Percentiles rank a stretch among this genome's conserved stretches.
phyloP scores from a whole-genome alignment of 2,888 invertebrate species.

The Pseudococcus jackbeardsleyi region DNA sequence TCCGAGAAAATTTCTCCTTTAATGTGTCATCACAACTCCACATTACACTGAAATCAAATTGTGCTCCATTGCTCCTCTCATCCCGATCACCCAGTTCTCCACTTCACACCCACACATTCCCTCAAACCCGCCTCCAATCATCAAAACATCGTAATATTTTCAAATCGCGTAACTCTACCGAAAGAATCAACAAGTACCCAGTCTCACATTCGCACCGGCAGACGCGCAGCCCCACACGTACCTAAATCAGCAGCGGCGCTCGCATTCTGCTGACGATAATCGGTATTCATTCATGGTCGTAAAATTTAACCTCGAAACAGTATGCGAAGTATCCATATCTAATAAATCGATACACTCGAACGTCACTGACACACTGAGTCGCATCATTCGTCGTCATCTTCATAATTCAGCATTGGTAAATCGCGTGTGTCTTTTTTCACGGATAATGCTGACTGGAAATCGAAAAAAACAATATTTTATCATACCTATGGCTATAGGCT shows the following conservation, averaged over 20 bases:
- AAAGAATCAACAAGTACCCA: not conserved
- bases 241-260: not conserved
- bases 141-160: not conserved
- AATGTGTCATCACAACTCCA: no score
- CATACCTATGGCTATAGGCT: no score
- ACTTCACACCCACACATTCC: no score
- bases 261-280: not conserved
- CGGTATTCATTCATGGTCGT: slow-evolving; percentile 54
- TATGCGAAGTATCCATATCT: slow-evolving; percentile 52
- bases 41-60: no score
- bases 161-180: not conserved
- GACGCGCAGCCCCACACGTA: not conserved
- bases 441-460: no score
- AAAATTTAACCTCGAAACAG: slow-evolving; percentile 52
- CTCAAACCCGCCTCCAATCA: not conserved
- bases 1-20: no score
- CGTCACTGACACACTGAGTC: slow-evolving; percentile 50
- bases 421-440: not conserved
- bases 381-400: not conserved
- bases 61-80: no score
- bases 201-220: not conserved
- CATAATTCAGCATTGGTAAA: not conserved
- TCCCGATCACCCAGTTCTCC: no score
- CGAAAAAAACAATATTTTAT: no score
- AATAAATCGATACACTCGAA: slow-evolving; percentile 35